Evolutionary conservation across 2,113 vertebrate genomes (phyloP).

Genomic region (Platycercus adscitus): DNA sequence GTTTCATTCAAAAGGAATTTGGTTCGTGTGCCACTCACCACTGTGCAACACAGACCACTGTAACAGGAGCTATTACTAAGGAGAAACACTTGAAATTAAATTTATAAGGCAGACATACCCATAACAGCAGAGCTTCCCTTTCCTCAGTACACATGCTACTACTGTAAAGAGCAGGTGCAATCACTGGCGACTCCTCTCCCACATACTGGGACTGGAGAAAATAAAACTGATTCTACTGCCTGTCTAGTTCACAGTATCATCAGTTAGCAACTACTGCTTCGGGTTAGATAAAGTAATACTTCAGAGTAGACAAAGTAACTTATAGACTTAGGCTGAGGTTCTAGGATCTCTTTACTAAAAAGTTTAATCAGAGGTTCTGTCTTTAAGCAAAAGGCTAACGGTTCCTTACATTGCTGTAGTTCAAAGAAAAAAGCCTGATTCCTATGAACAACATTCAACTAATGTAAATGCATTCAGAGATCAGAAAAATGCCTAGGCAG

Average conservation of each 20-base stretch:
- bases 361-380: neutral
- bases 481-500: neutral
- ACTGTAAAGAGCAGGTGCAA: neutral
- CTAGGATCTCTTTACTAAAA: neutral
- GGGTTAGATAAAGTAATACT: neutral
- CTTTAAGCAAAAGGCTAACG: neutral
- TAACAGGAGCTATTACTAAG: neutral
- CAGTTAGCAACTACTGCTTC: neutral
- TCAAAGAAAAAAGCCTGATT: neutral
- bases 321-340: neutral
- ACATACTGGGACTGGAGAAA: neutral
- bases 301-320: neutral
- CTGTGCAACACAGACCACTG: neutral
- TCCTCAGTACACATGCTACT: neutral
- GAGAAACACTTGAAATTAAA: neutral
- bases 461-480: neutral
- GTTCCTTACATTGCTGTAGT: neutral
- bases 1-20: neutral
- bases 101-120: neutral
- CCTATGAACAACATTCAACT: neutral
- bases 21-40: neutral
- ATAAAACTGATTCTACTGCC: neutral
- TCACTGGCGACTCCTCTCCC: neutral
- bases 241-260: neutral
- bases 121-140: neutral